These are phyloP conservation scores for Euwallacea similis DNA, from an alignment of 1,140 invertebrate genomes.

Conservation along the genomic window DNA sequence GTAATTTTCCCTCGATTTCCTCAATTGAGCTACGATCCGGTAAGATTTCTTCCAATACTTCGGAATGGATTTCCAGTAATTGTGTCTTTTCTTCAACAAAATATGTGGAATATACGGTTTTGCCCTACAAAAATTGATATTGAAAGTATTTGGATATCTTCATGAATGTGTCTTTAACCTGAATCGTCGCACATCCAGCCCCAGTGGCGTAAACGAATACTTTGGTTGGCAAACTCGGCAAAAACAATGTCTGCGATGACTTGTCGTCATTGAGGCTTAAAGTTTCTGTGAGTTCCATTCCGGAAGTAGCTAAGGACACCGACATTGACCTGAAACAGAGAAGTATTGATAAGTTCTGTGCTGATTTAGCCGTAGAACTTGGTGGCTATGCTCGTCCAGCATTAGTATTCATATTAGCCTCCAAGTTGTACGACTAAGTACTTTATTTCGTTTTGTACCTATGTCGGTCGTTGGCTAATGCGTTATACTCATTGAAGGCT, in stretches of 20 bases:
- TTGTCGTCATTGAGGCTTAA: slow-evolving; percentile 60
- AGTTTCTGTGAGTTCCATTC: slow-evolving; percentile 68
- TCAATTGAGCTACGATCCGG: slow-evolving; percentile 62
- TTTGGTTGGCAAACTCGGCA: slow-evolving; percentile 65
- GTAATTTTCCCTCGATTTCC: slow-evolving; percentile 64
- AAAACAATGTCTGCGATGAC: slow-evolving; percentile 57
- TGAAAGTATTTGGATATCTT: not conserved
- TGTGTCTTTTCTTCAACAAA: slow-evolving; percentile 58
- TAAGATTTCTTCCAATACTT: slow-evolving; percentile 62
- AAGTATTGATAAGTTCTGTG: no score
- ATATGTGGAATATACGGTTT: slow-evolving; percentile 63
- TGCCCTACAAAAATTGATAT: slow-evolving; percentile 52
- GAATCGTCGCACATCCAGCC: slow-evolving; percentile 66
- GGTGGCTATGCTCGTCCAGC: no score
- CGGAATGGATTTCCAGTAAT: slow-evolving; percentile 60
- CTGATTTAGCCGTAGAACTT: no score
- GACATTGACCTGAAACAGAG: slow-evolving; percentile 54
- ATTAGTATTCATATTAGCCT: slow-evolving; percentile 1
- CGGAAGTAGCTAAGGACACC: slow-evolving; percentile 65
- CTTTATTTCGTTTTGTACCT: slow-evolving; percentile 42
- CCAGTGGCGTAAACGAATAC: slow-evolving; percentile 69
- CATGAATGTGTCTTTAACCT: slow-evolving; percentile 51
- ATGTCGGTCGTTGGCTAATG: slow-evolving; percentile 61
- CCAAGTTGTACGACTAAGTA: not conserved
- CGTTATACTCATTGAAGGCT: slow-evolving; percentile 60